Evolutionary conservation across 2,888 invertebrate genomes (phyloP), one percentile per base, ranked within the genome.

Genomic region (Epiperipatus broadwayi): DNA sequence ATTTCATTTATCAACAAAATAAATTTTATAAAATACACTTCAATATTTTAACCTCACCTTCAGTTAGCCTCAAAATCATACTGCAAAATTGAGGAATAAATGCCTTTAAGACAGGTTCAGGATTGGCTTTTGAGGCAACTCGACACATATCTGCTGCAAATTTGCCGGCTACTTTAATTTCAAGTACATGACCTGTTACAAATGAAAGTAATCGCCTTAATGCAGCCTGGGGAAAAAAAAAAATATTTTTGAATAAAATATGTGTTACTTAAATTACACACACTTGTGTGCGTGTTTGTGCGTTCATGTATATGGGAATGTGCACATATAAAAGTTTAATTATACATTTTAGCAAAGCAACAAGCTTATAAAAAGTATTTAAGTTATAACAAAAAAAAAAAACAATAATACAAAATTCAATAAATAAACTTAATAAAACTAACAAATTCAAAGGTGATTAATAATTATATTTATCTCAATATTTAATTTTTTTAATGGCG

Each of bases 101-200:
- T 10, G 72, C 65, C 41, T 73, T 71, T 41, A 80, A 54, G 0
- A 78, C 75, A 36, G 73, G 66, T 40, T 69, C 69, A 1, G 80
- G 69, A 50, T 78, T 71, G 0, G 74, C 70, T 55, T 60, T 63
- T 25, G 63, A 58, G 40, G 63, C 64, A 21, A 65, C 59, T 40
- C 72, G 69, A 43, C 78, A 69, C 42, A 85, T 59, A 7, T 73
- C 70, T 0, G 77, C 79, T 1, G 79, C 71, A 54, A 80, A 69
- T 53, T 73, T 73, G 0, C 84, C 85, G 1, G 83, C 76, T 0
- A 85, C 77, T 49, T 74, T 74, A 0, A 76, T 74, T 56, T 87
- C 87, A 47, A 80, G 70, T n/a, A 80, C 73, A 20, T 73, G 70
- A 37, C 71, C 71, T 0, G 71, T 72, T 0, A 64, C 52, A 56